These are phyloP conservation scores for Takifugu rubripes DNA, from an alignment of 2,797 vertebrate species.

Conservation along the genomic window DNA sequence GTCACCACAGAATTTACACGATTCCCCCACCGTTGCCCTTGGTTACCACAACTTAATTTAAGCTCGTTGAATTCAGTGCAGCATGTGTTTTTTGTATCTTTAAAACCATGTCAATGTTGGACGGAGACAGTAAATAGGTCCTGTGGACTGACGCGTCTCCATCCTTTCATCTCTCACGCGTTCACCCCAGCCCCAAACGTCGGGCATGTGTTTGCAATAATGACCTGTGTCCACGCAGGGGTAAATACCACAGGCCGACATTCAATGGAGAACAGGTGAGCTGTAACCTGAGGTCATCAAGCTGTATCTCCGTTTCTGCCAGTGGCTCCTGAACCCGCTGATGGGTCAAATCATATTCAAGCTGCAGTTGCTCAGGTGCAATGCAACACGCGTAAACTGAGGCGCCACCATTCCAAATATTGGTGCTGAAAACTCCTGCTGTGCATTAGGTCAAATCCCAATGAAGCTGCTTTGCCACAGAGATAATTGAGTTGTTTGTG, in stretches of 20 bases:
- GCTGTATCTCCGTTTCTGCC: constrained; percentile 9
- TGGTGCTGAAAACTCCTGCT: constrained; percentile 48
- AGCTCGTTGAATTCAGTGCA: not conserved
- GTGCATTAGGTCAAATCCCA: constrained; percentile 52
- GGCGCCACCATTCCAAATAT: constrained; percentile 14
- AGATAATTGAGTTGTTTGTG: constrained; percentile 42
- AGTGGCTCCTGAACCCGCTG: constrained; percentile 28
- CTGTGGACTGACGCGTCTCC: constrained; percentile 25
- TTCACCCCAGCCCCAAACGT: not conserved
- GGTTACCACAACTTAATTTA: no score
- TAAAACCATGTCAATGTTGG: constrained; percentile 15
- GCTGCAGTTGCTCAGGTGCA: constrained; percentile 20
- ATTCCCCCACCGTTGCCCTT: no score
- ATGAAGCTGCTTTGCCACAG: constrained; percentile 47
- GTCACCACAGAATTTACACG: not conserved
- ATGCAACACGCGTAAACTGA: constrained; percentile 33
- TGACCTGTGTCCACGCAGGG: constrained; percentile 16
- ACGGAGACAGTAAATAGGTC: constrained; percentile 6
- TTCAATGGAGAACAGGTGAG: constrained; percentile 54
- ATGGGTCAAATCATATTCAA: constrained; percentile 57
- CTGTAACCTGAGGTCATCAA: constrained; percentile 34
- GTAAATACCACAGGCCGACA: constrained; percentile 25
- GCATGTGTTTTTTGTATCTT: constrained; percentile 6
- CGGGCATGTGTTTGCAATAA: constrained; percentile 58
- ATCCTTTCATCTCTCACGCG: constrained; percentile 24